Percentiles rank a stretch among this genome's conserved stretches.
Evolutionary conservation across 1,140 invertebrate species (phyloP).

Genomic region (Drosophila neocordata): DNA sequence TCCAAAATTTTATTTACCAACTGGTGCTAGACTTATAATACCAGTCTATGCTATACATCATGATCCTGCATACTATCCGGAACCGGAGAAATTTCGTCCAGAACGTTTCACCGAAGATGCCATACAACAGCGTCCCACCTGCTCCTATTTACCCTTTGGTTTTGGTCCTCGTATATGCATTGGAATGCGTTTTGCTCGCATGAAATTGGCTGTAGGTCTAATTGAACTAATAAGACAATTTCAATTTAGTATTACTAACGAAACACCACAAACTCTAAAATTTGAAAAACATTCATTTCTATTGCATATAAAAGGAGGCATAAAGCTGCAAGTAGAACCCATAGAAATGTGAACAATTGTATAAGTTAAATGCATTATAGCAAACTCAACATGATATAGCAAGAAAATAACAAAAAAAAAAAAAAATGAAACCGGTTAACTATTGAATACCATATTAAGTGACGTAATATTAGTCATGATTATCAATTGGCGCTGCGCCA

Average conservation of each 20-base stretch:
- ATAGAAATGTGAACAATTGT: background rate
- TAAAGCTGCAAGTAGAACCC: slow-evolving; percentile 83
- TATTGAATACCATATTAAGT: background rate
- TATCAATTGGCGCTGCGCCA: background rate
- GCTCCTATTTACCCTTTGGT: slow-evolving; percentile 88
- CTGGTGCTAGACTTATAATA: slow-evolving; percentile 48
- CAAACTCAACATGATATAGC: background rate
- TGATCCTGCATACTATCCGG: slow-evolving; percentile 85
- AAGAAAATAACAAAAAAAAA: background rate
- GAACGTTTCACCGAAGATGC: slow-evolving; percentile 85
- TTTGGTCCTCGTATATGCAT: slow-evolving; percentile 87
- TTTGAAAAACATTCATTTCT: slow-evolving; percentile 64
- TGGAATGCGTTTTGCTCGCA: slow-evolving; percentile 81
- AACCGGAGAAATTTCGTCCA: slow-evolving; percentile 84
- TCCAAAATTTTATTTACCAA: slow-evolving; percentile 81
- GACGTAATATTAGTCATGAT: background rate
- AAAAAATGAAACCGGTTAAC: background rate
- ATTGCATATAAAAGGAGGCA: slow-evolving; percentile 85
- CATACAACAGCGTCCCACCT: slow-evolving; percentile 84
- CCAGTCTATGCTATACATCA: slow-evolving; percentile 83
- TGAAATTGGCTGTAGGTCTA: slow-evolving; percentile 60
- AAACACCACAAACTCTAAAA: slow-evolving; percentile 29
- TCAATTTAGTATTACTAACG: slow-evolving; percentile 50
- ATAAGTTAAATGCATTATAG: background rate
- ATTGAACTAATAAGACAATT: slow-evolving; percentile 61